These are phyloP conservation scores for Cyrtodaria siliqua DNA, from an alignment of 2,888 invertebrate genomes.

Conservation along the genomic window DNA sequence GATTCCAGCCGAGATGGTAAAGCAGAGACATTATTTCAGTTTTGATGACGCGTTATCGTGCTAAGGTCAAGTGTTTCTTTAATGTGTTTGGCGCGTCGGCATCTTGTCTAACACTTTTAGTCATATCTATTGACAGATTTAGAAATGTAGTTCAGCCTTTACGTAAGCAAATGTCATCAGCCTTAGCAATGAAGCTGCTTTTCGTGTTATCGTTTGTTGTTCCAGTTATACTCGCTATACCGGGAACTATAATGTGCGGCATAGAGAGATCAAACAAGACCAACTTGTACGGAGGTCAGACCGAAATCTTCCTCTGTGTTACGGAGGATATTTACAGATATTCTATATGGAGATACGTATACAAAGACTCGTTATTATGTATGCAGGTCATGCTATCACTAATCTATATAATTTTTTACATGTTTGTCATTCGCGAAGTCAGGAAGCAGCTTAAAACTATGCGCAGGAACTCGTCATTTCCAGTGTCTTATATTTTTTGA, in stretches of 20 bases:
- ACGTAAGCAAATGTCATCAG: slow-evolving; percentile 47
- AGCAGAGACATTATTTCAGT: slow-evolving; percentile 55
- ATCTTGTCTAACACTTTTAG: slow-evolving; percentile 39
- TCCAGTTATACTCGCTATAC: slow-evolving; percentile 45
- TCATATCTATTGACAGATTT: slow-evolving; percentile 55
- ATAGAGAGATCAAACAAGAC: slow-evolving; percentile 46
- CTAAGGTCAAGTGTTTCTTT: slow-evolving; percentile 55
- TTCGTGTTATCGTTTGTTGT: slow-evolving; percentile 45
- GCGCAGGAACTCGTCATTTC: slow-evolving; percentile 39
- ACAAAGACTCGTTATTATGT: slow-evolving; percentile 48
- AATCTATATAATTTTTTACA: slow-evolving; percentile 52
- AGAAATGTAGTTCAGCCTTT: slow-evolving; percentile 56
- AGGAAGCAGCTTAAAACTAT: slow-evolving; percentile 44
- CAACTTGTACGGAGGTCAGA: slow-evolving; percentile 39
- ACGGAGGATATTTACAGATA: slow-evolving; percentile 47
- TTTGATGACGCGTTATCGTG: slow-evolving; percentile 50
- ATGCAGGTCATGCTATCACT: slow-evolving; percentile 50
- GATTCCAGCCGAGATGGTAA: slow-evolving; percentile 57
- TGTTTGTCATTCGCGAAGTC: slow-evolving; percentile 51
- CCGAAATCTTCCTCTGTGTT: slow-evolving; percentile 39
- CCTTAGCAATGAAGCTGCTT: slow-evolving; percentile 47
- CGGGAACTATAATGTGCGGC: slow-evolving; percentile 59
- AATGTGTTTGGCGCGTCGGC: slow-evolving; percentile 59
- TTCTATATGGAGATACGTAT: slow-evolving; percentile 35
- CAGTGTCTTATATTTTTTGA: slow-evolving; percentile 47